Percentiles rank a stretch among this genome's conserved stretches.
phyloP scores from a whole-genome alignment of 2,113 vertebrate genomes.

The Ranitomeya variabilis region DNA sequence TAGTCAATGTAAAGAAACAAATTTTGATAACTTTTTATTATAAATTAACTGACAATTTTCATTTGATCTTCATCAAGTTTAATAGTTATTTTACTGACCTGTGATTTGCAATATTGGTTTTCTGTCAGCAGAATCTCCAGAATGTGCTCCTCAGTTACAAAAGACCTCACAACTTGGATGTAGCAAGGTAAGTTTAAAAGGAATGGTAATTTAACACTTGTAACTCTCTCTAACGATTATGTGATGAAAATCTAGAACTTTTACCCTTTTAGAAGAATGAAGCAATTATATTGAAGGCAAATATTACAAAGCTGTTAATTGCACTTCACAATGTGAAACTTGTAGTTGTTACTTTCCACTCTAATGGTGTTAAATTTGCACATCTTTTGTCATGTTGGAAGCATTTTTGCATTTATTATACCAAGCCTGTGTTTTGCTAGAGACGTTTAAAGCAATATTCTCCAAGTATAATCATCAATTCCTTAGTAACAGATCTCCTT shows the following conservation, averaged over 20 bases:
- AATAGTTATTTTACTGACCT: background rate
- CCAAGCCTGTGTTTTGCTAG: background rate
- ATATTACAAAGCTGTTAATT: constrained; percentile 50
- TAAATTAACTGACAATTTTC: background rate
- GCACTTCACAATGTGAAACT: constrained; percentile 40
- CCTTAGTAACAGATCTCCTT: constrained; percentile 39
- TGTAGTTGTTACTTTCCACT: constrained; percentile 25
- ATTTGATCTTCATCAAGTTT: background rate
- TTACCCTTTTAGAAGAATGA: constrained; percentile 24
- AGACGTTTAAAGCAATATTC: constrained; percentile 6
- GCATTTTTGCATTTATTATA: constrained; percentile 30
- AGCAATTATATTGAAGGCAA: constrained; percentile 48
- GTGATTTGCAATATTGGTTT: background rate
- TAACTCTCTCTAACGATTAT: constrained; percentile 37
- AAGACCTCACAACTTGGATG: constrained; percentile 2
- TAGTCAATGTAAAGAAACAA: background rate
- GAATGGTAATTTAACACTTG: constrained; percentile 46
- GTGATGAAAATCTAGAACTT: constrained; percentile 22
- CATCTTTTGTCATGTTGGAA: background rate
- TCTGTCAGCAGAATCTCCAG: background rate
- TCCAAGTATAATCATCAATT: constrained; percentile 27
- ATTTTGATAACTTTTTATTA: background rate
- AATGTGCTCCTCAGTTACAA: constrained; percentile 4
- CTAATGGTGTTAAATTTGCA: constrained; percentile 35
- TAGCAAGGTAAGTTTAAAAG: background rate